Conservation (phyloP, 2,888 invertebrate species). For the Adelphocoris suturalis region DNA sequence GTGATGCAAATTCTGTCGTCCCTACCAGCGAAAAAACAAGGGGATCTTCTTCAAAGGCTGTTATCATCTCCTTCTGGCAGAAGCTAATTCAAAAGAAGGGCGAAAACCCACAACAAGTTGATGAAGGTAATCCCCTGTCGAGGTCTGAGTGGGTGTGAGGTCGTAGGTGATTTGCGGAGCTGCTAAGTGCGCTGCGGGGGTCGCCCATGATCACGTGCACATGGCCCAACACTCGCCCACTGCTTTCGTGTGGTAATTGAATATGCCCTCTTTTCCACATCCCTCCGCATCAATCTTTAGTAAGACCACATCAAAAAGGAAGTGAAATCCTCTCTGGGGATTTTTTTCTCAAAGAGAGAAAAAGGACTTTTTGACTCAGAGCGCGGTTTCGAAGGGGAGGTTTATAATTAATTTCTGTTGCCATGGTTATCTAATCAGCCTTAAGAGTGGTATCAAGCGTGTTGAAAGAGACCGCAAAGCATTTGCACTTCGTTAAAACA, state of each 20-base stretch:
- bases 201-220: constrained; percentile 42
- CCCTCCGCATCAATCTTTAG: background rate
- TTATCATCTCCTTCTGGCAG: background rate
- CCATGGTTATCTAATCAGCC: background rate
- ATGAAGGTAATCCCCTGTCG: constrained; percentile 63
- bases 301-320: constrained; percentile 44
- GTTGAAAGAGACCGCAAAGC: too few relatives aligned
- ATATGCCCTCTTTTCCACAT: constrained; percentile 38
- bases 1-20: constrained; percentile 8
- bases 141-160: constrained; percentile 29
- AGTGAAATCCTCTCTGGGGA: background rate
- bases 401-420: background rate
- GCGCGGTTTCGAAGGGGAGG: background rate
- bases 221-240: constrained; percentile 28
- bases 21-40: background rate
- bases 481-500: too few relatives aligned
- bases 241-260: constrained; percentile 44
- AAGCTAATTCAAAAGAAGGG: constrained; percentile 45
- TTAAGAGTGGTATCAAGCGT: too few relatives aligned
- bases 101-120: constrained; percentile 48
- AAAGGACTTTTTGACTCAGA: constrained; percentile 12
- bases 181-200: constrained; percentile 47
- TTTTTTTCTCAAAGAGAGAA: background rate
- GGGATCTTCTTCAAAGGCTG: background rate
- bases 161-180: constrained; percentile 66